Evolutionary conservation across 2,888 invertebrate species (phyloP).

Genomic region (Drosophila yooni): DNA sequence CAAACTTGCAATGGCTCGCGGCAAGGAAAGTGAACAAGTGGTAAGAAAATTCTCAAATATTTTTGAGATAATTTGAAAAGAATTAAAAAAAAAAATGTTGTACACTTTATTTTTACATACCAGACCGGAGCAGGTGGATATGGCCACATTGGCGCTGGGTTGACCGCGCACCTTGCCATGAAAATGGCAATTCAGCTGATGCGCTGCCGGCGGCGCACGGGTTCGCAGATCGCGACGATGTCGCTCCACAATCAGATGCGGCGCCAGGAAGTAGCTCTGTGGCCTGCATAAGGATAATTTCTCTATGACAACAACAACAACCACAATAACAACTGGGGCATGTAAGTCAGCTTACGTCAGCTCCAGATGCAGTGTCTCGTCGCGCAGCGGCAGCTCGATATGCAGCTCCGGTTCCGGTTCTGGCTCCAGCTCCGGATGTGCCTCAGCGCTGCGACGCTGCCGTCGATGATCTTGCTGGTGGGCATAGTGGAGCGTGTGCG

Average conservation of each 20-base stretch:
- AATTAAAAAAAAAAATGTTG: not conserved
- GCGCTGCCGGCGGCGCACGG: slow-evolving; percentile 78
- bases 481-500: slow-evolving; percentile 82
- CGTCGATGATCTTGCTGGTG: slow-evolving; percentile 76
- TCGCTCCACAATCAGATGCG: slow-evolving; percentile 90
- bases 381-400: slow-evolving; percentile 60
- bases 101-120: slow-evolving; percentile 86
- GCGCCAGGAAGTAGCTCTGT: slow-evolving; percentile 89
- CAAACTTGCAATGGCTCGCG: slow-evolving; percentile 17
- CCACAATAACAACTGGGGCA: not conserved
- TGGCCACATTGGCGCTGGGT: slow-evolving; percentile 89
- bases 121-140: slow-evolving; percentile 93
- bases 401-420: slow-evolving; percentile 54
- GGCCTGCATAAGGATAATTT: slow-evolving; percentile 85
- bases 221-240: slow-evolving; percentile 86
- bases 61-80: not conserved
- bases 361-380: slow-evolving; percentile 84
- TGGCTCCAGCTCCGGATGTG: slow-evolving; percentile 11
- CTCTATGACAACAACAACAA: not conserved
- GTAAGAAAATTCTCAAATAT: not conserved
- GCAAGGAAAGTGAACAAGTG: not conserved
- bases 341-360: slow-evolving; percentile 78
- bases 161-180: slow-evolving; percentile 91
- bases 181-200: slow-evolving; percentile 90
- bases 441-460: slow-evolving; percentile 57